A percentile compares a stretch with the other conserved stretches of the same genome.
These are phyloP conservation scores for Eufriesea mexicana DNA, from an alignment of 1,140 invertebrate species.

Conservation along the genomic window DNA sequence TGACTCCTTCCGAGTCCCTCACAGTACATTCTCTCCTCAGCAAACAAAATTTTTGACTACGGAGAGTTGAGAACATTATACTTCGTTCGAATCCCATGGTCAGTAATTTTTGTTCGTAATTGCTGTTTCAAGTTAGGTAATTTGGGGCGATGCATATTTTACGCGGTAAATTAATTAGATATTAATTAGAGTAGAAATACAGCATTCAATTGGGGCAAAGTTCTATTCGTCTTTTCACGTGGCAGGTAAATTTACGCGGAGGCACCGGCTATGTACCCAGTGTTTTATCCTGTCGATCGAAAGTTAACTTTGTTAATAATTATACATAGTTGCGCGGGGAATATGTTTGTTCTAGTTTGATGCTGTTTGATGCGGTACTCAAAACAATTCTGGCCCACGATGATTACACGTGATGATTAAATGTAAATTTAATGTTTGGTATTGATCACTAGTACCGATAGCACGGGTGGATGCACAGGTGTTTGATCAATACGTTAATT, in stretches of 20 bases:
- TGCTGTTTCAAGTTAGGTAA: too few species aligned
- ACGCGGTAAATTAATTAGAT: too few species aligned
- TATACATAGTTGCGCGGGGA: background rate
- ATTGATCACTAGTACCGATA: background rate
- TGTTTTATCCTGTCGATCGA: background rate
- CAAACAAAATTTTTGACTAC: too few species aligned
- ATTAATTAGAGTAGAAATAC: too few species aligned
- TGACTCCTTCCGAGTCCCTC: too few species aligned
- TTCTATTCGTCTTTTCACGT: background rate
- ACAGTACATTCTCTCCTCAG: too few species aligned
- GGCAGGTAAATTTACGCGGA: background rate
- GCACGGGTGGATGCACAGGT: background rate
- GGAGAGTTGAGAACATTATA: too few species aligned
- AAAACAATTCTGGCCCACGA: background rate
- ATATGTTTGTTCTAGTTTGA: constrained; percentile 3
- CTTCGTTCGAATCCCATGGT: too few species aligned
- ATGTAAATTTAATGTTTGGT: constrained; percentile 1
- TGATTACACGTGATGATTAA: background rate
- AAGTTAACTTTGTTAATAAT: constrained; percentile 4
- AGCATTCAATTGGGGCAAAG: too few species aligned
- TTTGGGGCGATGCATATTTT: too few species aligned
- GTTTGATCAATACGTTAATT: background rate
- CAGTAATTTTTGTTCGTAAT: too few species aligned
- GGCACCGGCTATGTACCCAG: background rate
- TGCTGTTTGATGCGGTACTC: background rate